Base-by-base conservation (phyloP, 2,113 vertebrate species). In the Neoarius graeffei region DNA sequence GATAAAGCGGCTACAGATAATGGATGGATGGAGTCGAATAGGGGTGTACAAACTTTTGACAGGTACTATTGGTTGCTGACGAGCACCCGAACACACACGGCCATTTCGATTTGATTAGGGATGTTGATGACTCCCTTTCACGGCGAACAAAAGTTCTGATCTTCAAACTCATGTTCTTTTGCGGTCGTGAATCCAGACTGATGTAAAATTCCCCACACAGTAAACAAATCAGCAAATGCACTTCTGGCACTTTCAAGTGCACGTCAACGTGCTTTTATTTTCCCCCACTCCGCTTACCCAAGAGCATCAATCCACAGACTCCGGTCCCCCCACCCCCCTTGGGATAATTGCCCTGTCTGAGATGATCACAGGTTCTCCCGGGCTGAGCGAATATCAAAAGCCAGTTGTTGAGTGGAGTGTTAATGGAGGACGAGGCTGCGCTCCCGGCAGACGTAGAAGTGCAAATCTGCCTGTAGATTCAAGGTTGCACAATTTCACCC, bases 171-270 rank as follows among this genome's bases (percentile, higher is more conserved):
- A 0, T 54, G n/a, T 54, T 79, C 59, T 77, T 25, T 57, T 17
- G 67, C 35, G 15, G 60, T 59, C 25, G 10, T 9, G 17, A 76
- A 60, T 35, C 8, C 60, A 64, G 48, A 56, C 77, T 11, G 85
- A 52, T 60, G 59, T 74, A 11, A 20, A 64, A 30, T 23, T 48
- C 80, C 62, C 23, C 23, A 23, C 7, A 76, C 30, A 25, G 86
- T 85, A 88, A 89, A 88, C 81, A 86, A 81, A 91, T 84, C 80
- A 83, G 87, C 81, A 67, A 88, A 85, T 86, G 64, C 80, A 42
- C 42, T 62, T 35, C 27, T 42, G 10, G 27, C 86, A 86, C 69
- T 81, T 77, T 19, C 57, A 15, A 81, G 67, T 67, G 79, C 35
- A 10, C 52, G 77, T 54, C 8, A 54, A 19, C 19, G 3, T n/a